phyloP scores from a whole-genome alignment of 2,797 vertebrate species.

The Sciurus vulgaris region DNA sequence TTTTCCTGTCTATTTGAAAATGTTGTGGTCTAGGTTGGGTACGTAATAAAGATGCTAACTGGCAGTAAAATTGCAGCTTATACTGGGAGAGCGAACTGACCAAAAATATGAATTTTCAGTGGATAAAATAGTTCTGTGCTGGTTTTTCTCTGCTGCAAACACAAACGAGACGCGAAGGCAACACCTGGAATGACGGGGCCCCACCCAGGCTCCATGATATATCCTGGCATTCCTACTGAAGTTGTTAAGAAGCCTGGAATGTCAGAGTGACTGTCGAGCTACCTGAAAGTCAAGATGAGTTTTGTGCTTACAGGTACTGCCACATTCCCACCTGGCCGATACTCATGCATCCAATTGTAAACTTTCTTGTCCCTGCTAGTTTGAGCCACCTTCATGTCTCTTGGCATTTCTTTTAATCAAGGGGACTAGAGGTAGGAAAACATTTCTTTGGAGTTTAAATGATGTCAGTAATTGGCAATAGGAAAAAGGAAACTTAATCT shows the following conservation, averaged over 20 bases:
- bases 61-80: neutral
- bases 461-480: constrained; percentile 78
- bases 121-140: constrained; percentile 45
- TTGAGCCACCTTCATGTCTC: constrained; percentile 70
- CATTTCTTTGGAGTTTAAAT: constrained; percentile 76
- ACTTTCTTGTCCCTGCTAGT: constrained; percentile 80
- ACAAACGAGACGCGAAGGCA: constrained; percentile 45
- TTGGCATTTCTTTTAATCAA: constrained; percentile 76
- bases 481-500: constrained; percentile 76
- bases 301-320: constrained; percentile 45
- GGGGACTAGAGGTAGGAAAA: constrained; percentile 68
- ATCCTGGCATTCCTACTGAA: constrained; percentile 62
- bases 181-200: constrained; percentile 32
- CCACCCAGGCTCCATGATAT: neutral
- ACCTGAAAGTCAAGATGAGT: constrained; percentile 12
- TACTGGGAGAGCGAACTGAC: neutral
- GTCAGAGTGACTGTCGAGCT: neutral
- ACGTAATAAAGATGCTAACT: neutral
- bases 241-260: constrained; percentile 75
- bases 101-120: neutral
- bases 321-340: constrained; percentile 73
- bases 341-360: neutral
- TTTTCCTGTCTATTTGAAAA: neutral
- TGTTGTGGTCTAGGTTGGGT: neutral
- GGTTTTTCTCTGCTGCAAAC: constrained; percentile 30